phyloP scores from a whole-genome alignment of 1,140 invertebrate genomes.

The Amphibalanus amphitrite region DNA sequence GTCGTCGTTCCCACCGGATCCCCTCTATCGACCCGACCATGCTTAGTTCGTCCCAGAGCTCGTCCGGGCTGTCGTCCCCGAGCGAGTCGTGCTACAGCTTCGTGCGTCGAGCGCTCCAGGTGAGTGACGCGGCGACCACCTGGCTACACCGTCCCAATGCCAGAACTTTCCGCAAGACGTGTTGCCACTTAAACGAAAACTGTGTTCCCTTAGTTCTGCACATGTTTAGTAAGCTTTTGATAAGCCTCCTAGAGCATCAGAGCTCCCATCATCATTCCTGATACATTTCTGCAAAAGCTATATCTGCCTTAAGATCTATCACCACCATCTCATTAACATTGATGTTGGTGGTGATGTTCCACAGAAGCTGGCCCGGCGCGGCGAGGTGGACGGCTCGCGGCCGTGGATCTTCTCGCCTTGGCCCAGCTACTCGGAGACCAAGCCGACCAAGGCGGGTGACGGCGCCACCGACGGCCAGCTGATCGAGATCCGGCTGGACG shows the following conservation, averaged over 20 bases:
- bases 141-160: background rate
- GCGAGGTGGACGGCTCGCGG: background rate
- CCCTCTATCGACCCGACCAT: conserved; percentile 4
- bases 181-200: too few relatives aligned
- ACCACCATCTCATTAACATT: too few relatives aligned
- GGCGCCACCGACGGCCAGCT: background rate
- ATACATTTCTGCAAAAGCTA: too few relatives aligned
- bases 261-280: too few relatives aligned
- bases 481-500: background rate
- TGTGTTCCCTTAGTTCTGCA: too few relatives aligned
- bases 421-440: too few relatives aligned
- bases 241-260: too few relatives aligned
- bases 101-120: conserved; percentile 67
- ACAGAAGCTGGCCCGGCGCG: background rate
- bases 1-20: background rate
- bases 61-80: conserved; percentile 68
- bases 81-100: conserved; percentile 90
- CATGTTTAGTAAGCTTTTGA: too few relatives aligned
- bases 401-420: too few relatives aligned
- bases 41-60: conserved; percentile 42
- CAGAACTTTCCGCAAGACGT: background rate
- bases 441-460: background rate
- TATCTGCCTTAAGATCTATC: too few relatives aligned
- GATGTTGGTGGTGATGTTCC: too few relatives aligned
- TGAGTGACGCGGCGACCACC: conserved; percentile 20